Evolutionary conservation across 2,797 vertebrate genomes (phyloP).

Genomic region (Enoplosus armatus): DNA sequence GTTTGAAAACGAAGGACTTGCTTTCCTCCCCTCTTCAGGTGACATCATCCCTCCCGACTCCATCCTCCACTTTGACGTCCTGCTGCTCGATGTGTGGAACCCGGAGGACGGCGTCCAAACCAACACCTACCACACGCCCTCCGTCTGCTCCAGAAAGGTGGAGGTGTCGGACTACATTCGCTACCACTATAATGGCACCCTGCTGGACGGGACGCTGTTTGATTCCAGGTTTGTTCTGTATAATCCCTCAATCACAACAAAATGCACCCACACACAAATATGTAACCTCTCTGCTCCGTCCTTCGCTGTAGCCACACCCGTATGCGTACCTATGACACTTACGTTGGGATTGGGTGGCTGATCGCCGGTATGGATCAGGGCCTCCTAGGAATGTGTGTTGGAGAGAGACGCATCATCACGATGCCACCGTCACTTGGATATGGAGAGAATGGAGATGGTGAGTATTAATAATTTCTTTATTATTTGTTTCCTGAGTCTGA

Average conservation of each 20-base stretch:
- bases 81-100: conserved; percentile 97
- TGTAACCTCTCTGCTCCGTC: neutral
- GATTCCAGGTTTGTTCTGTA: conserved; percentile 85
- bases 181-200: conserved; percentile 97
- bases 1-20: neutral
- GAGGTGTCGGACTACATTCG: conserved; percentile 97
- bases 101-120: conserved; percentile 90
- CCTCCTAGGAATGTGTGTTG: conserved; percentile 96
- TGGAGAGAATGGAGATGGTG: conserved; percentile 96
- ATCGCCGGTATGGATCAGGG: conserved; percentile 98
- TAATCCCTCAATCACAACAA: neutral
- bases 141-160: conserved; percentile 89
- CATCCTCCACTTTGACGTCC: conserved; percentile 95
- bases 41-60: conserved; percentile 93
- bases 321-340: conserved; percentile 96
- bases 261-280: neutral
- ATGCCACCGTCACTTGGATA: conserved; percentile 96
- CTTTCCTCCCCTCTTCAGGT: conserved; percentile 77
- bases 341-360: conserved; percentile 99
- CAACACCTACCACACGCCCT: conserved; percentile 90
- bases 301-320: conserved; percentile 90
- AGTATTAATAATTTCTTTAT: conserved; percentile 33
- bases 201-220: conserved; percentile 96
- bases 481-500: neutral
- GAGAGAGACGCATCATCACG: conserved; percentile 94